Percentiles rank a stretch among this genome's conserved stretches.
Conservation (phyloP, 2,113 vertebrate species). For the Ailuropoda melanoleuca region DNA sequence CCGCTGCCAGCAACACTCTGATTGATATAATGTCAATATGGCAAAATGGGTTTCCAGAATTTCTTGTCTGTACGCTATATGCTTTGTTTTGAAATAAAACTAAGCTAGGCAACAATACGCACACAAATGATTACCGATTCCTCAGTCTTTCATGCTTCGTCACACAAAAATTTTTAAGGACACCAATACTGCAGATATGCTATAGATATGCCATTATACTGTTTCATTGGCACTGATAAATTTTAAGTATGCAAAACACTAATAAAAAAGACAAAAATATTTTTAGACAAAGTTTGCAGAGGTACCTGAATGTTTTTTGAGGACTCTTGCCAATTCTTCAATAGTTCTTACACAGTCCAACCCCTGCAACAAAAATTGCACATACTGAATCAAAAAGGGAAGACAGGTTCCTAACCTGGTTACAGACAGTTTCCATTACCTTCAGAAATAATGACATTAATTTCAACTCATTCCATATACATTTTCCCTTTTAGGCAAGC, state of each 20-base stretch:
- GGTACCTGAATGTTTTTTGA: slow-evolving; percentile 93
- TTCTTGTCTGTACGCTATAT: neutral
- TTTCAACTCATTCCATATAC: neutral
- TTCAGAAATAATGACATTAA: slow-evolving; percentile 41
- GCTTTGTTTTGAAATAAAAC: neutral
- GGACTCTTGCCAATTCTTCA: slow-evolving; percentile 91
- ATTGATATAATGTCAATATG: neutral
- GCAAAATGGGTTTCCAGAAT: neutral
- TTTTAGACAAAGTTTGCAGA: slow-evolving; percentile 32
- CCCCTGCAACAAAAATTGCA: slow-evolving; percentile 83
- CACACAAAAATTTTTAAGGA: neutral
- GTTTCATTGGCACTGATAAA: neutral
- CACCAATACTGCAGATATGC: neutral
- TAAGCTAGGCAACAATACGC: neutral
- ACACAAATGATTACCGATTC: neutral
- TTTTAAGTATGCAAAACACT: slow-evolving; percentile 7
- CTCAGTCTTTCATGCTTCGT: neutral
- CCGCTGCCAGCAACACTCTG: neutral
- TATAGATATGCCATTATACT: neutral
- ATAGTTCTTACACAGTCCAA: slow-evolving; percentile 92
- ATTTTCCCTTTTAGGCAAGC: neutral
- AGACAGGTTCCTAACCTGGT: neutral
- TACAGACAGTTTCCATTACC: neutral
- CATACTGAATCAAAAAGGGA: neutral
- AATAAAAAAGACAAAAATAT: neutral